Base-by-base conservation (phyloP, 2,888 invertebrate species). In the Drosophila mayaguana region DNA sequence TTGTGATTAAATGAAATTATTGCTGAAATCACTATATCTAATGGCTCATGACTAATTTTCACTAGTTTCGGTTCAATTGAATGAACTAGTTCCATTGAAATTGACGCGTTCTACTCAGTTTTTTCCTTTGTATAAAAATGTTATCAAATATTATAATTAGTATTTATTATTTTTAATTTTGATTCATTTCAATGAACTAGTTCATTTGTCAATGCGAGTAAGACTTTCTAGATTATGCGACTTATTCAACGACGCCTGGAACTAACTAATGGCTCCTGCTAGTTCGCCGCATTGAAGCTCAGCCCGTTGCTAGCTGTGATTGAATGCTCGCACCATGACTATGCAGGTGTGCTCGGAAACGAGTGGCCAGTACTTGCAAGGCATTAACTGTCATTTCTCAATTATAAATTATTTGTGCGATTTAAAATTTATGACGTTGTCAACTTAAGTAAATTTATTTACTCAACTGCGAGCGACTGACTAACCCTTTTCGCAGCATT, bases 381-480 rank as follows among this genome's bases (percentile, higher is more conserved):
- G 63, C n/a, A 25, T 42, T 60, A 54, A 64, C 59, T 74, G 43
- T 55, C 60, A 54, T 60, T 57, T 45, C 36, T 34, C 57, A 63
- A 40, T 50, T 34, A 78, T 78, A 51, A 64, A 80, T 65, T 75
- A 75, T 75, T 59, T 59, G 46, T 48, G 61, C 55, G 70, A 65
- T 56, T 76, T 75, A 70, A 65, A 80, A 80, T 77, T 77, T 63
- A 78, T 78, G 69, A 45, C 68, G 63, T 50, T 81, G 78, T 78
- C 81, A 69, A 46, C 46, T 68, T 64, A 62, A 71, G 65, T 89
- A 59, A 89, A 87, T 84, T 81, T 60, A 71, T 81, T 63, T 66
- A 70, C 63, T 55, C 48, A 11, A 51, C 46, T 65, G 50, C 28
- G 6, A 11, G n/a, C 45, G 46, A 46, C 46, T 42, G 54, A 54